Evolutionary conservation across 1,140 invertebrate species (phyloP), one percentile per base, ranked within the genome.

Genomic region (Drosophila ironensis): DNA sequence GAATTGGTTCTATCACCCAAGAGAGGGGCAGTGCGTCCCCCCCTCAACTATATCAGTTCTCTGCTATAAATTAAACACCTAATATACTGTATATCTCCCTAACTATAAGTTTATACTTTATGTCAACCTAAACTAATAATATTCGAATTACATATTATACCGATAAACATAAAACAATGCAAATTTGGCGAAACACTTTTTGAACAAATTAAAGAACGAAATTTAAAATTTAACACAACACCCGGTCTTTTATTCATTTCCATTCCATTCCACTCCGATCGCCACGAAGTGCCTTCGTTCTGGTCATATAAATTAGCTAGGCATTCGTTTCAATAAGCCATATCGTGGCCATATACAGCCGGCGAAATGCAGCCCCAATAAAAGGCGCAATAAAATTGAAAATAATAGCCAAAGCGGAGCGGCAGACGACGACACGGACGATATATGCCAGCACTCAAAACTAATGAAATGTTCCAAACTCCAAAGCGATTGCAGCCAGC

Each of bases 371-470:
- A 80, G 70, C 52, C 74, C 80, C 72, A 84, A 84, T 84, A 84
- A 84, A 84, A 84, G 72, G 69, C 80, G 78, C 80, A 86, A 84
- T 84, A 86, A 84, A 84, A 84, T 84, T 80, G 54, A 86, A 86
- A 86, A 84, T 84, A 84, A 86, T 86, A 84, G 80, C 74, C 80
- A 72, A 67, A 73, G 60, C 52, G 44, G 41, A 74, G 52, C 77
- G 40, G 35, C 33, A 72, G 59, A 70, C 45, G 53, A 42, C 52
- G 53, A 46, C 70, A 74, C 61, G 42, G 59, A 78, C 80, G 70
- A 82, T 86, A 82, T 82, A 82, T 86, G 78, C 78, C 74, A 84
- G 78, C 80, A 84, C 78, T 84, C 78, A 84, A 84, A 84, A 86
- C 80, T 84, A 84, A 84, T 84, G 80, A 84, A 84, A 84, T 84